Conservation (phyloP, 2,797 vertebrate species). For the Cyclopterus lumpus region DNA sequence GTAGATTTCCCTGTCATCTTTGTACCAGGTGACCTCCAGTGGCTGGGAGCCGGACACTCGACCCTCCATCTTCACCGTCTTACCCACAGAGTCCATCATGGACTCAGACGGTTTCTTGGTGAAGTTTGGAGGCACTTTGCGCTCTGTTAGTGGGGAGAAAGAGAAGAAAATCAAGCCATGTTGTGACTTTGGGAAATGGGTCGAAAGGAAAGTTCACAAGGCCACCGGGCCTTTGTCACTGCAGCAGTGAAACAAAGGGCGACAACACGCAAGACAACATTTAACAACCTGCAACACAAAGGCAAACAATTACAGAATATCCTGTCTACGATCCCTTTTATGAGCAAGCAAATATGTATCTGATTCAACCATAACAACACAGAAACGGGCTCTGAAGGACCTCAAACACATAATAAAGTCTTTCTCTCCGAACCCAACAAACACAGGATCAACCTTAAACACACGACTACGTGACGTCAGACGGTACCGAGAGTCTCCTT, state of each 20-base stretch:
- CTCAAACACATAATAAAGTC: background rate
- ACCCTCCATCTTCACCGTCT: constrained; percentile 89
- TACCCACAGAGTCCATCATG: constrained; percentile 89
- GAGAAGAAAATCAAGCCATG: constrained; percentile 35
- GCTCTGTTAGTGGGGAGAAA: constrained; percentile 83
- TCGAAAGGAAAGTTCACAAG: background rate
- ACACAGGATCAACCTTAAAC: constrained; percentile 12
- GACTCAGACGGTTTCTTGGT: constrained; percentile 91
- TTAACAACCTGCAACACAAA: constrained; percentile 26
- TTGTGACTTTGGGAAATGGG: background rate
- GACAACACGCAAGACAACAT: constrained; percentile 11
- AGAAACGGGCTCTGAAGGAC: background rate
- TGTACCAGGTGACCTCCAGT: constrained; percentile 89
- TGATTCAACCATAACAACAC: background rate
- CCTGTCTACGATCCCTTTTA: background rate
- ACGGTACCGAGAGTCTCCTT: background rate
- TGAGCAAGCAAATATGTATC: background rate
- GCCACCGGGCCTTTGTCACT: constrained; percentile 39
- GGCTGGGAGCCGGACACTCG: constrained; percentile 92
- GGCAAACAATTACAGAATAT: constrained; percentile 11
- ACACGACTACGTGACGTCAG: background rate
- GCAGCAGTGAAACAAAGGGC: background rate
- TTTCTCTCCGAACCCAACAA: constrained; percentile 3
- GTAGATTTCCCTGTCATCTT: constrained; percentile 87
- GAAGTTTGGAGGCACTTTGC: constrained; percentile 91